Evolutionary conservation across 1,140 invertebrate species (phyloP), one percentile per base, ranked within the genome.

Genomic region (Drosophila hydei): DNA sequence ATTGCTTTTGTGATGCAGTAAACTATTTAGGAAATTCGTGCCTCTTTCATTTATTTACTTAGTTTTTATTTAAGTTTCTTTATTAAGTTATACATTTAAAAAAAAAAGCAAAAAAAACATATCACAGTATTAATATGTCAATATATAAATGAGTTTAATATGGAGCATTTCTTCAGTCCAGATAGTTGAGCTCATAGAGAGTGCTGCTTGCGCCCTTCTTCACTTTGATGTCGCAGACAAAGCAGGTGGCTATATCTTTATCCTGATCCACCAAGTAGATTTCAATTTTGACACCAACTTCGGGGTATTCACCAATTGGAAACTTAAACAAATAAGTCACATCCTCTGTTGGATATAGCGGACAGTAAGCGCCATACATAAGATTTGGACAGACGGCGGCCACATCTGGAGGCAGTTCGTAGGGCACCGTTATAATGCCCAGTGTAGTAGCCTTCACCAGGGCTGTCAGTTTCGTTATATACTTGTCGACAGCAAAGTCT

Each of bases 261-360:
- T 91, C 79, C 64, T 91, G 87, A 73, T 91, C 90, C 30, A 77
- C 83, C 38, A 91, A n/a, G 56, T 77, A 75, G 12, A 91, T 77
- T 54, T 91, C 90, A 38, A 91, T 78, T 40, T 87, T 91, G 0
- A 87, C 80, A 25, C 83, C 85, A 3, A 91, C 76, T 54, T 91
- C 90, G 0, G 87, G 90, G 55, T 91, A 91, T 36, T 79, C 81
- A 1, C 75, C 83, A 30, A 91, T 79, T 19, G 77, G 80, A 43
- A 91, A 91, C 1, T 12, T 0, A 30, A 91, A 91, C 7, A 79
- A 14, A 61, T 91, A 91, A n/a, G 90, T 90, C 0, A 90, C 90
- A 76, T 91, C 90, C 38, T 91, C 90, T 0, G 79, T 90, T n/a
- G 75, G 63, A 45, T 91, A 91, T 0, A 91, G 51, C 0, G 90